phyloP scores from a whole-genome alignment of 2,797 vertebrate genomes.

The Perodicticus potto region DNA sequence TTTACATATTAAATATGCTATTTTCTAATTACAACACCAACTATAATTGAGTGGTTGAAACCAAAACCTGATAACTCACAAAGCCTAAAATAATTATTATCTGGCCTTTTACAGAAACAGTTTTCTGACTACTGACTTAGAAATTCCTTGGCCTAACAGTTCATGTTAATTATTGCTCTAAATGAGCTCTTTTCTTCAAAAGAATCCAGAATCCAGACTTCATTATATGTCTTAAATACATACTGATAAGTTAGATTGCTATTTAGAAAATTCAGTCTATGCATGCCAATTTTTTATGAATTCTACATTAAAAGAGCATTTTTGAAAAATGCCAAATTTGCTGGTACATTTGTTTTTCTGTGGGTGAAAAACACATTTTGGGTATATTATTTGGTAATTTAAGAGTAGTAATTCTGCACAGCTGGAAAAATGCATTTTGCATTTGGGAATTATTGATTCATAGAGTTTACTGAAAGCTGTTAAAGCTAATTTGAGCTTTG shows the following conservation, averaged over 20 bases:
- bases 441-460: slow-evolving; percentile 42
- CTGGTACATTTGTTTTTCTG: neutral
- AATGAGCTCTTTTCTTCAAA: neutral
- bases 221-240: neutral
- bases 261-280: neutral
- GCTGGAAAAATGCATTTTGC: slow-evolving; percentile 34
- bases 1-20: neutral
- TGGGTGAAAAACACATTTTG: slow-evolving; percentile 60
- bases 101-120: neutral
- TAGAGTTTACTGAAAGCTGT: neutral
- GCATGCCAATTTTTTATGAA: neutral
- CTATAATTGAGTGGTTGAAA: neutral
- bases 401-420: slow-evolving; percentile 39
- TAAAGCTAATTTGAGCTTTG: neutral
- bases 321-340: neutral
- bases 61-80: neutral
- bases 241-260: neutral
- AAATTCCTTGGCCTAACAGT: neutral
- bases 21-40: neutral
- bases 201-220: neutral
- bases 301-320: neutral
- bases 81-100: neutral
- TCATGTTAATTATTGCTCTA: neutral
- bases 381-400: slow-evolving; percentile 29
- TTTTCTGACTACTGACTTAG: neutral